A percentile compares a stretch with the other conserved stretches of the same genome.
Evolutionary conservation across 1,140 invertebrate genomes (phyloP).

Genomic region (Lanistes nyassanus): DNA sequence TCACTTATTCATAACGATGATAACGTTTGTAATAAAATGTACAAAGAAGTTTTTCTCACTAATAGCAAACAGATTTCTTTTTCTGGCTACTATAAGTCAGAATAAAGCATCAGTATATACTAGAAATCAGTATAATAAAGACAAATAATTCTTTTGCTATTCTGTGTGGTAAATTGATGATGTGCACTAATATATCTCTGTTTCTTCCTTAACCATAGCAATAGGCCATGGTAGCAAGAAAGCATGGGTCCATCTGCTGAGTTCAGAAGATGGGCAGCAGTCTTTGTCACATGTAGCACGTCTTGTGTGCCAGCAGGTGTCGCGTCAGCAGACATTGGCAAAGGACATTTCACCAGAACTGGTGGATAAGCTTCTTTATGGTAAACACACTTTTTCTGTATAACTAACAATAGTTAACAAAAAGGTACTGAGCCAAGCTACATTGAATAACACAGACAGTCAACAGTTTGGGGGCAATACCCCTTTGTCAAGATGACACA

Average conservation of each 20-base stretch:
- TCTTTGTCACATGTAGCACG: constrained; percentile 39
- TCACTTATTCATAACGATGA: not conserved
- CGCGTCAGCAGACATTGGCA: constrained; percentile 25
- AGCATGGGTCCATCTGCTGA: constrained; percentile 44
- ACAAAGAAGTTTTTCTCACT: not conserved
- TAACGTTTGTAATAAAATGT: not conserved
- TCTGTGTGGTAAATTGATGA: not conserved
- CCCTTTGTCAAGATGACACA: not conserved
- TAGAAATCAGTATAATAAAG: too few relatives aligned
- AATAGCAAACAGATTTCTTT: not conserved
- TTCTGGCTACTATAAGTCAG: too few relatives aligned
- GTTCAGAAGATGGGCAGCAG: constrained; percentile 43
- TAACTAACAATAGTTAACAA: not conserved
- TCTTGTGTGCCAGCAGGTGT: constrained; percentile 38
- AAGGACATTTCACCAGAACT: constrained; percentile 44
- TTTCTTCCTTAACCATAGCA: constrained; percentile 22
- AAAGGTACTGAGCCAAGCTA: too few relatives aligned
- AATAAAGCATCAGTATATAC: too few relatives aligned
- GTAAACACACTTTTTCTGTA: constrained; percentile 27
- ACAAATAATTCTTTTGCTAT: not conserved
- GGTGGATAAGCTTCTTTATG: constrained; percentile 46
- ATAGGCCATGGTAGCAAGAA: constrained; percentile 33
- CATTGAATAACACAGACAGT: too few relatives aligned
- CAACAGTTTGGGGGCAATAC: not conserved
- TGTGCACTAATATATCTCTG: not conserved